These are phyloP conservation scores for Pampusana beccarii DNA, from an alignment of 2,113 vertebrate species.

Conservation along the genomic window DNA sequence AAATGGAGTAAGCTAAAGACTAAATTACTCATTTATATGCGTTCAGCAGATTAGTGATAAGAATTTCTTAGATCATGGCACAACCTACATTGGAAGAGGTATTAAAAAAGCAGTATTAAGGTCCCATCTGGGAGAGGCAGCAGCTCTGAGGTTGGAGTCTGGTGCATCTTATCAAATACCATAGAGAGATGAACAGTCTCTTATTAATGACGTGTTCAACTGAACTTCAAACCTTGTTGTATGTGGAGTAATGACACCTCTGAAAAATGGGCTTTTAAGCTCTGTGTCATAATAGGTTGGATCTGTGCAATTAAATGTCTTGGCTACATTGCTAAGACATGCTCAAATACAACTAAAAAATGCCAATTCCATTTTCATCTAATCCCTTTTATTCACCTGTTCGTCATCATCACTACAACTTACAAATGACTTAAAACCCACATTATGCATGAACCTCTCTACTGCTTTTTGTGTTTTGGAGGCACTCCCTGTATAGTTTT, in stretches of 20 bases:
- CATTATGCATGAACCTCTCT: not conserved
- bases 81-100: not conserved
- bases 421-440: not conserved
- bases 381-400: not conserved
- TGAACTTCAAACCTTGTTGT: not conserved
- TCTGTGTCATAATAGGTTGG: not conserved
- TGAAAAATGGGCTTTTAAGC: not conserved
- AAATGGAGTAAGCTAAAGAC: not conserved
- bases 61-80: not conserved
- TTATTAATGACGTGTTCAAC: not conserved
- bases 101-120: not conserved
- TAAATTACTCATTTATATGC: not conserved
- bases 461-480: not conserved
- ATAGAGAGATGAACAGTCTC: not conserved
- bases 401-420: not conserved
- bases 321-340: not conserved
- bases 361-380: not conserved
- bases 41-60: not conserved
- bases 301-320: not conserved
- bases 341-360: not conserved
- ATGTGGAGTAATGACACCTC: not conserved
- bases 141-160: not conserved
- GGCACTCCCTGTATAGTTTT: not conserved
- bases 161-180: not conserved
- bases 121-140: not conserved